Base-by-base conservation (phyloP, 1,140 invertebrate genomes). In the Prorops nasuta region DNA sequence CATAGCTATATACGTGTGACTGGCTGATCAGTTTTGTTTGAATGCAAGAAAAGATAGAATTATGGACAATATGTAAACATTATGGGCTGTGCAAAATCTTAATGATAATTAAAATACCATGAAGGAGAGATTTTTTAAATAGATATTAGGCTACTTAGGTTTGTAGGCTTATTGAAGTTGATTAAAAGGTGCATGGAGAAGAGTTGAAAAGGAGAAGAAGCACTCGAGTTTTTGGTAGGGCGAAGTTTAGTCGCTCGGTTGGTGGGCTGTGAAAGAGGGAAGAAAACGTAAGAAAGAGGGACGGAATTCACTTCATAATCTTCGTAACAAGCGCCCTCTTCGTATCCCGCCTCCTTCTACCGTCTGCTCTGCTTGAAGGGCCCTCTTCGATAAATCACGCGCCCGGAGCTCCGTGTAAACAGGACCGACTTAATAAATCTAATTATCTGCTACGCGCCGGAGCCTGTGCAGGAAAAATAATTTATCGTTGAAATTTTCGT, bases 391-490 rank as follows among this genome's bases (percentile, higher is more conserved):
- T 66, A 66, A 66, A 66, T 66, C 63, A 66, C 56, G 62, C 38
- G 59, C 59, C 38, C 58, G 44, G 34, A 55, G 49, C 44, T 19
- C 38, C 54, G 54, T 64, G 63, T 67, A 66, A 67, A 67, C 61
- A 67, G 41, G 47, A 38, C 42, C 31, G 48, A 67, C 58, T 67
- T 66, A 64, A 67, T 66, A 67, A 67, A 67, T 67, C 61, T 66
- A 66, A 67, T 67, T 67, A 64, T 54, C 48, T 28, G 40, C 28
- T 38, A 28, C 35, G 9, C 6, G 24, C 34, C 7, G 34, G 15
- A 19, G 36, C 21, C 42, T 16, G 12, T 14, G 42, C 12, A 24
- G 17, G 54, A 59, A 56, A 63, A 63, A 58, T 44, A 63, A 63
- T 63, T 63, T 63, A 58, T 56, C 52, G 48, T 17, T 17, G 18